Percentiles rank a stretch among this genome's conserved stretches.
Evolutionary conservation across 1,140 invertebrate genomes (phyloP).

Genomic region (Drosophila paulistorum): DNA sequence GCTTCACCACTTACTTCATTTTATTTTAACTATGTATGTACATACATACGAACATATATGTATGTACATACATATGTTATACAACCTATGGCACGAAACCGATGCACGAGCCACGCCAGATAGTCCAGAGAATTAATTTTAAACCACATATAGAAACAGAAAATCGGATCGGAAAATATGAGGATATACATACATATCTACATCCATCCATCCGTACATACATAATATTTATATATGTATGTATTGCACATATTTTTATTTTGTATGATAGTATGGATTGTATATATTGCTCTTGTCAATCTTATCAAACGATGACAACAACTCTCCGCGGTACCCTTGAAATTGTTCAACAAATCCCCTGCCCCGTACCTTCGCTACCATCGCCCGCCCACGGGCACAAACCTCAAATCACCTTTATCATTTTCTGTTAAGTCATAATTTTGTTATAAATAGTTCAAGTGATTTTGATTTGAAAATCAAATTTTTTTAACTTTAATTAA

Average conservation of each 20-base stretch:
- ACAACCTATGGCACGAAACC: constrained; percentile 62
- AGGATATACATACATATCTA: not conserved
- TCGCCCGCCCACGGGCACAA: not conserved
- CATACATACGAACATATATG: too few relatives aligned
- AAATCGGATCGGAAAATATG: constrained; percentile 23
- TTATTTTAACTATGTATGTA: too few relatives aligned
- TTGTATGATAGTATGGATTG: not conserved
- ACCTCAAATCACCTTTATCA: constrained; percentile 4
- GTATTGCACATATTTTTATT: not conserved
- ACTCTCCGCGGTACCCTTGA: constrained; percentile 63
- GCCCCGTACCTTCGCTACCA: too few relatives aligned
- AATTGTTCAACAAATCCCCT: constrained; percentile 44
- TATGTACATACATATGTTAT: not conserved
- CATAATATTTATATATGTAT: not conserved
- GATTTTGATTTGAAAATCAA: constrained; percentile 4
- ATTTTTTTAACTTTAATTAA: not conserved
- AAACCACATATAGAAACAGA: constrained; percentile 16
- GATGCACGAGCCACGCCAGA: constrained; percentile 57
- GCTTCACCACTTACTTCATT: too few relatives aligned
- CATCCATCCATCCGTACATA: not conserved
- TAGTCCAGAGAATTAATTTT: constrained; percentile 49
- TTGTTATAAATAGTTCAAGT: constrained; percentile 19
- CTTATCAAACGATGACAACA: constrained; percentile 65
- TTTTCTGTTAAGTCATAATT: constrained; percentile 45
- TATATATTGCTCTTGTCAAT: constrained; percentile 72